phyloP scores from a whole-genome alignment of 1,140 invertebrate genomes.

The Solen grandis region DNA sequence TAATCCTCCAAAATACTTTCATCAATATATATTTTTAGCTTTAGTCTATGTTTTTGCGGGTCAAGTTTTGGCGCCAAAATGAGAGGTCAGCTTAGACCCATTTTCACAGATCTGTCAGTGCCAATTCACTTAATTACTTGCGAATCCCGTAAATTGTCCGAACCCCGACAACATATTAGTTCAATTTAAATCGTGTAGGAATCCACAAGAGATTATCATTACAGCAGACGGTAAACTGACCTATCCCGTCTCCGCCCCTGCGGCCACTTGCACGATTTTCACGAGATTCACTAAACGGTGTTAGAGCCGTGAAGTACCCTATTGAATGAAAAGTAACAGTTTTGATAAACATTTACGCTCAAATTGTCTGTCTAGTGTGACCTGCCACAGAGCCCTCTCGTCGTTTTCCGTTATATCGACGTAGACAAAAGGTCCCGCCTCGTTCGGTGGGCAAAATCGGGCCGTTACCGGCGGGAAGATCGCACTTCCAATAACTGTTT shows the following conservation, averaged over 20 bases:
- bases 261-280: neutral
- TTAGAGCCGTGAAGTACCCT: neutral
- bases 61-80: conserved; percentile 17
- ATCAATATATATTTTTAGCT: neutral
- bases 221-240: neutral
- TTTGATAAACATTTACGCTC: conserved; percentile 49
- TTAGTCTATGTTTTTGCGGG: neutral
- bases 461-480: too few species aligned
- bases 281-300: neutral
- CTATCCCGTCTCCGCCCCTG: neutral
- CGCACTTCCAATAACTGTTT: too few species aligned
- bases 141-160: neutral
- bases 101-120: conserved; percentile 37
- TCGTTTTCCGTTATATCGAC: conserved; percentile 44
- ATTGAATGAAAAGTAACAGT: conserved; percentile 47
- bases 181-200: conserved; percentile 18
- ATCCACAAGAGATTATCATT: neutral
- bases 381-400: conserved; percentile 13
- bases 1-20: neutral
- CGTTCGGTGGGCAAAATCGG: too few species aligned
- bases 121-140: conserved; percentile 12
- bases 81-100: neutral
- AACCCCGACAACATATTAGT: conserved; percentile 38
- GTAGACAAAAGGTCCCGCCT: conserved; percentile 43
- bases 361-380: conserved; percentile 44